Conservation (phyloP, 2,113 vertebrate species). For the Sorex araneus region DNA sequence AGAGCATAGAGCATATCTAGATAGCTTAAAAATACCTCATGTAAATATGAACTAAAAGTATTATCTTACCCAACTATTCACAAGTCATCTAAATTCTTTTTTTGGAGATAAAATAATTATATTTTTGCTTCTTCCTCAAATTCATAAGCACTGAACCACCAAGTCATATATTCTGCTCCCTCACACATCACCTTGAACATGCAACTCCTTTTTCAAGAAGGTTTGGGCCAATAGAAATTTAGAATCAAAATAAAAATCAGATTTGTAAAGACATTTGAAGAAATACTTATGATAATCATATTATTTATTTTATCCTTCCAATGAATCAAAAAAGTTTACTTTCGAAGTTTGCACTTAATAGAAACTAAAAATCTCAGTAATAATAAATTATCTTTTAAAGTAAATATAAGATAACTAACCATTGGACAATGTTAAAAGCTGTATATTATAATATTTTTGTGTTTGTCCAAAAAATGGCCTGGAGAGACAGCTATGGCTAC, state of each 20-base stretch:
- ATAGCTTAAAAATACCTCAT: not conserved
- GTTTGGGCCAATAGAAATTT: constrained; percentile 9
- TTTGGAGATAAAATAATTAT: not conserved
- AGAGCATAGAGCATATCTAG: not conserved
- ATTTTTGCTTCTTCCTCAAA: not conserved
- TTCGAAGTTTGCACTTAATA: not conserved
- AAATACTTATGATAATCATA: not conserved
- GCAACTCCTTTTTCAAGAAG: not conserved
- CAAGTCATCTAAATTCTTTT: not conserved
- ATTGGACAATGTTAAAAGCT: not conserved
- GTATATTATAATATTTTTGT: not conserved
- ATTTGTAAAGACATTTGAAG: not conserved
- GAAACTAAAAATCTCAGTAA: not conserved
- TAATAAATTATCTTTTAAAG: constrained; percentile 24
- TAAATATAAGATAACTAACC: constrained; percentile 44
- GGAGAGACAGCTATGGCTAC: not conserved
- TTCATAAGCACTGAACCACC: not conserved
- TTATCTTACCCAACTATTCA: not conserved
- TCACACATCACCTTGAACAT: not conserved
- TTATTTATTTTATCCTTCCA: not conserved
- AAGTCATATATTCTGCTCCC: not conserved
- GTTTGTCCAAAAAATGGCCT: not conserved
- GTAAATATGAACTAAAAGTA: not conserved
- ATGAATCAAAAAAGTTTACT: constrained; percentile 48
- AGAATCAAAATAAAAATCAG: not conserved